Evolutionary conservation across 1,140 invertebrate species (phyloP).

Genomic region (Drosophila lini): DNA sequence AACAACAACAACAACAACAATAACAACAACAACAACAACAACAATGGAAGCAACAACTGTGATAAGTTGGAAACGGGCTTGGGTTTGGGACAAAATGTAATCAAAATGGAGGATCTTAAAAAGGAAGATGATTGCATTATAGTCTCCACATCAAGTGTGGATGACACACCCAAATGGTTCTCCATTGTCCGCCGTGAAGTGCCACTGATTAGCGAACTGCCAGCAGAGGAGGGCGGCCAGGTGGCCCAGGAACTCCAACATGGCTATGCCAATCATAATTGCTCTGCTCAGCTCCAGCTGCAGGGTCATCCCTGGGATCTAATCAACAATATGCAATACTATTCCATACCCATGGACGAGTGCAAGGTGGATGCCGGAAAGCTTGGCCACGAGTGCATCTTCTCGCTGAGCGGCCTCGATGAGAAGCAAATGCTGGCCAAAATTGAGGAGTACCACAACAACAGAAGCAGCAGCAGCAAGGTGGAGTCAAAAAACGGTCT

Average conservation of each 20-base stretch:
- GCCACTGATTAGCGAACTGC: slow-evolving; percentile 73
- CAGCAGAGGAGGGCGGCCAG: slow-evolving; percentile 56
- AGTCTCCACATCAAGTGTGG: slow-evolving; percentile 65
- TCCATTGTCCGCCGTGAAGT: slow-evolving; percentile 84
- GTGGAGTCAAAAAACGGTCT: slow-evolving; percentile 82
- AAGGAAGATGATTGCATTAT: slow-evolving; percentile 81
- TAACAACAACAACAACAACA: slow-evolving; percentile 40
- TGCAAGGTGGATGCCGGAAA: slow-evolving; percentile 84
- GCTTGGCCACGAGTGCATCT: slow-evolving; percentile 85
- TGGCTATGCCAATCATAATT: slow-evolving; percentile 77
- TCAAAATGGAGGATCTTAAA: slow-evolving; percentile 66
- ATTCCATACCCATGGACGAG: slow-evolving; percentile 86
- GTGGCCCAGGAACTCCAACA: slow-evolving; percentile 61
- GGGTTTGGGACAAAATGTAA: slow-evolving; percentile 17
- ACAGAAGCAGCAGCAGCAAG: slow-evolving; percentile 7
- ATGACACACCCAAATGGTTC: slow-evolving; percentile 85
- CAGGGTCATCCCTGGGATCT: slow-evolving; percentile 87
- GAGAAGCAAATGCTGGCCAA: slow-evolving; percentile 86
- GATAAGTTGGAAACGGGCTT: slow-evolving; percentile 71
- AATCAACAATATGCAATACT: slow-evolving; percentile 86
- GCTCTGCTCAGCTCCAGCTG: slow-evolving; percentile 85
- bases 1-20: slow-evolving; percentile 40
- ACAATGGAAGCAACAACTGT: slow-evolving; percentile 62
- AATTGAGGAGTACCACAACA: slow-evolving; percentile 63
- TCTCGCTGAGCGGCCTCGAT: slow-evolving; percentile 86